Conservation (phyloP, 2,888 invertebrate genomes). For the Scaptomyza cyrtandrae region DNA sequence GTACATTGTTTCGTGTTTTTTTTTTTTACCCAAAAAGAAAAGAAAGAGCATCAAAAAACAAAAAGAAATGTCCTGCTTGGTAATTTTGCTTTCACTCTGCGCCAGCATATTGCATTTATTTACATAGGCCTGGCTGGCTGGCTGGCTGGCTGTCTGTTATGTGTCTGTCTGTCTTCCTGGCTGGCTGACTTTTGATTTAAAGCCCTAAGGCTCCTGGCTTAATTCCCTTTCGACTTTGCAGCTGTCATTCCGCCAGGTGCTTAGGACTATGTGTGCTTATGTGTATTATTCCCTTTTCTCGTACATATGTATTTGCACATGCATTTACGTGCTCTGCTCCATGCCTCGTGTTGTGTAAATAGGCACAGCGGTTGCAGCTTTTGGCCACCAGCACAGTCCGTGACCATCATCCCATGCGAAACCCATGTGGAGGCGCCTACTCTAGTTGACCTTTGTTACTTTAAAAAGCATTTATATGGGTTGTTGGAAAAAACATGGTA, state of each 20-base stretch:
- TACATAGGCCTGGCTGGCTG: slow-evolving; percentile 64
- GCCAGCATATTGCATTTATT: slow-evolving; percentile 76
- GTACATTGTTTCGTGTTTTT: slow-evolving; percentile 40
- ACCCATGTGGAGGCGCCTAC: slow-evolving; percentile 11
- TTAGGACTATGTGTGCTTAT: slow-evolving; percentile 24
- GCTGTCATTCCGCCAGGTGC: slow-evolving; percentile 63
- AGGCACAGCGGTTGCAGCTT: slow-evolving; percentile 57
- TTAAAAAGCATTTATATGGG: slow-evolving; percentile 44
- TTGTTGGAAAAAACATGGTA: slow-evolving; percentile 13
- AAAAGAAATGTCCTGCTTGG: slow-evolving; percentile 45
- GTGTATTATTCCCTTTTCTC: slow-evolving; percentile 21
- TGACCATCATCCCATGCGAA: slow-evolving; percentile 51
- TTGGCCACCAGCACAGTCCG: slow-evolving; percentile 34
- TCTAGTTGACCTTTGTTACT: slow-evolving; percentile 58
- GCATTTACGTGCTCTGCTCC: slow-evolving; percentile 64
- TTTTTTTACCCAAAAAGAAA: slow-evolving; percentile 50
- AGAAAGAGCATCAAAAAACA: slow-evolving; percentile 3
- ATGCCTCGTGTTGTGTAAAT: slow-evolving; percentile 56
- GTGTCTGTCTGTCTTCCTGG: slow-evolving; percentile 23
- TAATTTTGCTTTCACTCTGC: slow-evolving; percentile 50
- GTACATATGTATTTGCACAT: slow-evolving; percentile 57
- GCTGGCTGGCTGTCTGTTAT: slow-evolving; percentile 23
- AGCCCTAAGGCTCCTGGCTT: slow-evolving; percentile 71
- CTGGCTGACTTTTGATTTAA: slow-evolving; percentile 74
- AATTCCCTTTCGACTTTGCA: slow-evolving; percentile 65